Evolutionary conservation across 2,113 vertebrate genomes (phyloP), one percentile per base, ranked within the genome.

Genomic region (Labeo rohita): DNA sequence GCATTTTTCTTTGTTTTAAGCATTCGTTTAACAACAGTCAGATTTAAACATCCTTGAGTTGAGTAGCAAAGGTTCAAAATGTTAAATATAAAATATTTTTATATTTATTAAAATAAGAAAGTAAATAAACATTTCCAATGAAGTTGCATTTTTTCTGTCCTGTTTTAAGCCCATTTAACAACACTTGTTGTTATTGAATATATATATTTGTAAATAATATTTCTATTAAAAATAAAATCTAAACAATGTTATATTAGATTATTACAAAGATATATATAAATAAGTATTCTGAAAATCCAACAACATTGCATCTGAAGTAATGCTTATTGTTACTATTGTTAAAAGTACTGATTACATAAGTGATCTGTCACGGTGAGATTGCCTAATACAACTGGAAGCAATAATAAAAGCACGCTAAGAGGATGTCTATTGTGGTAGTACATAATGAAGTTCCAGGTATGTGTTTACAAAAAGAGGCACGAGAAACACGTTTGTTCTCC

Each of bases 291-390:
- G 16, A 43, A n/a, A 73, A n/a, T 4, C 2, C 0, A n/a, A 23
- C n/a, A 13, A 23, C 72, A 3, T 47, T 74, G 72, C 45, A 74
- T 49, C 9, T 11, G 21, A 49, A 49, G 21, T 74, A 23, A 49
- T 74, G 39, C 45, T 13, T 49, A 73, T 73, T 74, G 21, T 49
- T 49, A 13, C 21, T 49, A 2, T 52, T 77, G 23, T 52, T 50
- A 15, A 76, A 28, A 76, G 49, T 76, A 13, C 12, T 75, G n/a
- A 18, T 52, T 49, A 36, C 23, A 52, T 72, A 43, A 45, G 39
- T 9, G 23, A 70, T 68, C 18, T 50, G 80, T 68, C 80, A 82
- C 7, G 6, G 47, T 70, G 63, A 82, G 28, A 52, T 52, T 72
- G 68, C 28, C 13, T 16, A 36, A 36, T 72, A 8, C 68, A 72